Percentiles rank a stretch among this genome's conserved stretches.
Conservation (phyloP, 2,113 vertebrate species). For the Tonatia bakeri region DNA sequence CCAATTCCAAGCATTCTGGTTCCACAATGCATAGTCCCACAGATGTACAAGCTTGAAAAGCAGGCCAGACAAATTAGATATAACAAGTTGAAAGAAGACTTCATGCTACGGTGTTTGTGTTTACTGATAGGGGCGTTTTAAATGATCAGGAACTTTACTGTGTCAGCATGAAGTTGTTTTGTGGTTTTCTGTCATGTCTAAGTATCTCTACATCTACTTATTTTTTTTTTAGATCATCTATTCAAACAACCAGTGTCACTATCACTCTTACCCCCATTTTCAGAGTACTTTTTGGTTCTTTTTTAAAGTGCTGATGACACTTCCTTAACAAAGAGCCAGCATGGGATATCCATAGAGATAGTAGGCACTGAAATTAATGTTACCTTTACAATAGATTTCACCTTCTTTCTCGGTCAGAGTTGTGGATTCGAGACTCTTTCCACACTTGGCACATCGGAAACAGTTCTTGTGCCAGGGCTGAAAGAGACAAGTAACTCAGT, state of each 20-base stretch:
- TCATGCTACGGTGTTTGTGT: not conserved
- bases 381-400: conserved; percentile 99
- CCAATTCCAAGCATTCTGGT: not conserved
- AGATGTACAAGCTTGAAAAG: not conserved
- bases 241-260: not conserved
- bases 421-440: conserved; percentile 96
- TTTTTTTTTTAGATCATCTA: too few relatives aligned
- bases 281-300: not conserved
- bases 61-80: not conserved
- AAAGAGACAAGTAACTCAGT: not conserved
- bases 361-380: conserved; percentile 19
- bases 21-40: not conserved
- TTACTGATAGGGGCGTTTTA: not conserved
- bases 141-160: not conserved
- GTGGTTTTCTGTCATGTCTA: not conserved
- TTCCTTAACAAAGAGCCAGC: not conserved
- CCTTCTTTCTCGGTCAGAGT: conserved; percentile 97
- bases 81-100: not conserved
- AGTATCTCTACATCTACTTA: not conserved
- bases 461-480: conserved; percentile 98
- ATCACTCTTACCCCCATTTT: not conserved
- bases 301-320: not conserved
- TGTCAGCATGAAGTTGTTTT: not conserved
- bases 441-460: conserved; percentile 97
- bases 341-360: not conserved